Evolutionary conservation across 2,797 vertebrate genomes (phyloP).

Genomic region (Melanogrammus aeglefinus): DNA sequence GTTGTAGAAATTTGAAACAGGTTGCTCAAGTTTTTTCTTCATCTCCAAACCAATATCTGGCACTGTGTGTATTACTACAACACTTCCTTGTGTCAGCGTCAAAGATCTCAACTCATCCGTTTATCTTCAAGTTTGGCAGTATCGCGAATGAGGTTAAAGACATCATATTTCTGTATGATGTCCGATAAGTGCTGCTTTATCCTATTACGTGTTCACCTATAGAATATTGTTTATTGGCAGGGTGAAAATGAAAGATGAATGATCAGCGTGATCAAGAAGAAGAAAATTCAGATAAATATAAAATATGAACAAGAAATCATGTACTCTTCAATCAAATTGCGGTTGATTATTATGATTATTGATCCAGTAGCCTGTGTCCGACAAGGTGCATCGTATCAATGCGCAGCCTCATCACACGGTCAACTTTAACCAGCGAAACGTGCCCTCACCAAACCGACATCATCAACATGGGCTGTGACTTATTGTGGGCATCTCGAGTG

Average conservation of each 20-base stretch:
- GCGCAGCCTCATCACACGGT: neutral
- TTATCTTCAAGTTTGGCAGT: neutral
- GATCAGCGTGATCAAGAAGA: neutral
- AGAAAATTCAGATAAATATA: neutral
- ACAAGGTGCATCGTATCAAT: slow-evolving; percentile 7
- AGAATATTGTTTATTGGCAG: neutral
- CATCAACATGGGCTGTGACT: too few species aligned
- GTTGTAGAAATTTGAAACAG: slow-evolving; percentile 69
- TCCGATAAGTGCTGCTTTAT: neutral
- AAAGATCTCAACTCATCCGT: neutral
- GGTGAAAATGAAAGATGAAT: neutral
- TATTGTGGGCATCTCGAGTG: neutral
- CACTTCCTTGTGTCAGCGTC: slow-evolving; percentile 52
- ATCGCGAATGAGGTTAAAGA: neutral
- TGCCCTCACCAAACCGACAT: neutral
- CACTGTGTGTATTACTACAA: slow-evolving; percentile 21
- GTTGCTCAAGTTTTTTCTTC: slow-evolving; percentile 65
- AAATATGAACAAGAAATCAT: neutral
- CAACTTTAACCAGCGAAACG: slow-evolving; percentile 17
- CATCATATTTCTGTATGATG: neutral
- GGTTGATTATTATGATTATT: neutral
- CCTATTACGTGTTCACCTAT: neutral
- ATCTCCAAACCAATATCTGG: slow-evolving; percentile 38
- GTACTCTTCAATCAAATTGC: neutral
- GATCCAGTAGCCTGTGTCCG: neutral